Conservation (phyloP, 2,888 invertebrate species). For the Dynastes maya region DNA sequence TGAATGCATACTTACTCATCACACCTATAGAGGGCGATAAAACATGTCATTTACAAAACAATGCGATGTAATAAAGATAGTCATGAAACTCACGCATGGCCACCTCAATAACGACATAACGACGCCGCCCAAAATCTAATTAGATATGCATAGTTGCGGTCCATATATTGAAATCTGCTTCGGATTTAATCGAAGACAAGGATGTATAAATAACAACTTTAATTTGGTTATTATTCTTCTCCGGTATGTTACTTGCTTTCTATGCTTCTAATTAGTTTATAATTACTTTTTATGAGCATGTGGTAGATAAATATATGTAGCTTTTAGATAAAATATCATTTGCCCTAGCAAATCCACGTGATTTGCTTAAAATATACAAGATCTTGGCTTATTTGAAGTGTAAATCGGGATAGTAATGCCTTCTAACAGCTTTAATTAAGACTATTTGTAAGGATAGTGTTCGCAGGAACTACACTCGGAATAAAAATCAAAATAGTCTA, state of each 20-base stretch:
- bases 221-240: slow-evolving; percentile 41
- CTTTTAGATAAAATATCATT: background rate
- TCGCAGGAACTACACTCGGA: background rate
- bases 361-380: background rate
- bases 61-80: slow-evolving; percentile 38
- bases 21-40: slow-evolving; percentile 5
- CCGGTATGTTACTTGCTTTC: slow-evolving; percentile 31
- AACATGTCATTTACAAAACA: slow-evolving; percentile 31
- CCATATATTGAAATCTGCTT: background rate
- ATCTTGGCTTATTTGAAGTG: background rate
- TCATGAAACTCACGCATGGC: too few species aligned
- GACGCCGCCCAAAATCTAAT: slow-evolving; percentile 1
- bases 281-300: slow-evolving; percentile 47
- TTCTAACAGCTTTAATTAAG: slow-evolving; percentile 17
- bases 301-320: background rate
- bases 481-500: background rate
- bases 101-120: background rate
- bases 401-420: background rate
- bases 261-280: slow-evolving; percentile 50
- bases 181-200: slow-evolving; percentile 24
- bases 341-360: background rate
- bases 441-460: slow-evolving; percentile 13
- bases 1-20: background rate
- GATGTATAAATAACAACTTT: slow-evolving; percentile 46
- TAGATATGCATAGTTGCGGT: background rate